Percentiles rank a stretch among this genome's conserved stretches.
These are phyloP conservation scores for Drosophila orena DNA, from an alignment of 1,140 invertebrate genomes.

Conservation along the genomic window DNA sequence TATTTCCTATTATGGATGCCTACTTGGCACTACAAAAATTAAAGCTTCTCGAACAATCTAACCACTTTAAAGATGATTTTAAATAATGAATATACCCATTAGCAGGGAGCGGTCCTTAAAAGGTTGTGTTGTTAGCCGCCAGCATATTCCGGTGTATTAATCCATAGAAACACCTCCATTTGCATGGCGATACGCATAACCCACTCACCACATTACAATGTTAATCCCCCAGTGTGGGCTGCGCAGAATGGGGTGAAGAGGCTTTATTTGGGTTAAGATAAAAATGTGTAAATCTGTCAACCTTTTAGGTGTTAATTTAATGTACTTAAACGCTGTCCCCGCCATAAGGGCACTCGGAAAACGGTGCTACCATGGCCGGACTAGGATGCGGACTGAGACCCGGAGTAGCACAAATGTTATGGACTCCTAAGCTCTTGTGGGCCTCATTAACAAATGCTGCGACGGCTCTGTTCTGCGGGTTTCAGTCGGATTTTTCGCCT, in stretches of 20 bases:
- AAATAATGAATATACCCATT: neutral
- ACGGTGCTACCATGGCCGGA: neutral
- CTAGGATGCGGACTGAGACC: neutral
- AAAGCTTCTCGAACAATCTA: too few species aligned
- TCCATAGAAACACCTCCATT: conserved; percentile 47
- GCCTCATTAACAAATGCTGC: conserved; percentile 57
- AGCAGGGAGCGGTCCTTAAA: neutral
- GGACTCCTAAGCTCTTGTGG: conserved; percentile 58
- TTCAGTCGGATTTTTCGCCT: conserved; percentile 5
- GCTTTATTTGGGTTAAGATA: conserved; percentile 48
- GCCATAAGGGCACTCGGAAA: conserved; percentile 20
- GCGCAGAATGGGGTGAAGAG: conserved; percentile 23
- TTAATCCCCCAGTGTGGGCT: conserved; percentile 46
- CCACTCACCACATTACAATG: conserved; percentile 49
- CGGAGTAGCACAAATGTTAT: conserved; percentile 45
- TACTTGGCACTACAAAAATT: too few species aligned
- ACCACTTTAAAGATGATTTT: neutral
- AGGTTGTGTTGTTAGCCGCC: neutral
- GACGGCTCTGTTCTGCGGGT: conserved; percentile 33
- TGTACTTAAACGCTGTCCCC: conserved; percentile 43
- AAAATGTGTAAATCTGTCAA: conserved; percentile 64
- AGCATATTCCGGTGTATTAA: conserved; percentile 20
- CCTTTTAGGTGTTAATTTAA: conserved; percentile 66
- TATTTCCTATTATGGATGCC: too few species aligned
- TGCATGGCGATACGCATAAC: conserved; percentile 34